Evolutionary conservation across 1,140 invertebrate genomes (phyloP).

Genomic region (Bombus difficillimus): DNA sequence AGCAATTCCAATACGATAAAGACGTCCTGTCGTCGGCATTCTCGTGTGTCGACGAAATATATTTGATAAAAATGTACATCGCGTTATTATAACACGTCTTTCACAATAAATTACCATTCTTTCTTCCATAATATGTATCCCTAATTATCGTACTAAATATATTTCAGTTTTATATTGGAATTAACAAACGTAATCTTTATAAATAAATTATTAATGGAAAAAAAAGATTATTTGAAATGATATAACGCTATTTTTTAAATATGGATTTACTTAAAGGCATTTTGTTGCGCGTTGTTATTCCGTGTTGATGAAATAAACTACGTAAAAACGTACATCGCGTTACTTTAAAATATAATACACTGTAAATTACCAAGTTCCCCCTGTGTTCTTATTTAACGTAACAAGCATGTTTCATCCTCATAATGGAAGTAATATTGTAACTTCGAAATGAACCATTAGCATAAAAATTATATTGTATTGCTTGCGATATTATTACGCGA

Average conservation of each 20-base stretch:
- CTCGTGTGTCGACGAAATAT: neutral
- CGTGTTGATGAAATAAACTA: neutral
- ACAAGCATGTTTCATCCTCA: neutral
- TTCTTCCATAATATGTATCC: neutral
- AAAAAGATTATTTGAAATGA: neutral
- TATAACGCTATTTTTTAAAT: neutral
- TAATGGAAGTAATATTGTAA: neutral
- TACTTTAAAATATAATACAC: neutral
- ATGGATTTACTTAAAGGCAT: constrained; percentile 53
- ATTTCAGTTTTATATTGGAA: neutral
- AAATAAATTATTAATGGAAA: neutral
- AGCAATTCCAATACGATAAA: constrained; percentile 60
- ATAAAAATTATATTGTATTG: too few species aligned
- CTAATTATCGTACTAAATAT: neutral
- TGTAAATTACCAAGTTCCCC: neutral
- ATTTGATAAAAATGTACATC: neutral
- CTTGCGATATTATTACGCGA: neutral
- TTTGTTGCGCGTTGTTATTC: neutral
- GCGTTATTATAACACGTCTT: neutral
- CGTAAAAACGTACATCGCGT: neutral
- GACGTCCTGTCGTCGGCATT: constrained; percentile 36
- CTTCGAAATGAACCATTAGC: too few species aligned
- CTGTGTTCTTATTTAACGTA: neutral
- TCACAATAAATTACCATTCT: neutral
- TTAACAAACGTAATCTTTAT: too few species aligned